Percentiles rank a stretch among this genome's conserved stretches.
Evolutionary conservation across 1,140 invertebrate genomes (phyloP).

Genomic region (Drosophila busckii): DNA sequence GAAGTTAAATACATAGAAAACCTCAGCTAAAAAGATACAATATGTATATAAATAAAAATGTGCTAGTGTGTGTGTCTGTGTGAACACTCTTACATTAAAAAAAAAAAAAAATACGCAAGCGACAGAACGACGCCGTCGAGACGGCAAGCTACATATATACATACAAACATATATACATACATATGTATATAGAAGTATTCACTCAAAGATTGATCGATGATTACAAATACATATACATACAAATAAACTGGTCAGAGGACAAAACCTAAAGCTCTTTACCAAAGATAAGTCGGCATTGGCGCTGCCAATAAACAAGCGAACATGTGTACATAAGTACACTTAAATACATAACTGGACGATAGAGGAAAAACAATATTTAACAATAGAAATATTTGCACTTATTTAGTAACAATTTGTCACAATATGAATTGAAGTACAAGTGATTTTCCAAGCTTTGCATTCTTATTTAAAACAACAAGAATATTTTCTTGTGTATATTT

Average conservation of each 20-base stretch:
- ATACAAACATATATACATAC: constrained; percentile 10
- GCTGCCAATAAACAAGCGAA: constrained; percentile 9
- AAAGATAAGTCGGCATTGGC: too few species aligned
- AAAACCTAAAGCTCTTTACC: neutral
- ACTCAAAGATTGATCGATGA: too few species aligned
- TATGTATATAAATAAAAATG: neutral
- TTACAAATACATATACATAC: constrained; percentile 1
- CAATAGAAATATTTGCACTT: too few species aligned
- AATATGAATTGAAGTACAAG: too few species aligned
- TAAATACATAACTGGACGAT: constrained; percentile 4
- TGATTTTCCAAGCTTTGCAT: too few species aligned
- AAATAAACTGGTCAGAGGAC: neutral
- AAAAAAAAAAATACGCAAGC: too few species aligned
- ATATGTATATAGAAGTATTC: neutral
- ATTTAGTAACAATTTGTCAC: too few species aligned
- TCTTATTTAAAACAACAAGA: too few species aligned
- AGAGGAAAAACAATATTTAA: constrained; percentile 26
- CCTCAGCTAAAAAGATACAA: too few species aligned
- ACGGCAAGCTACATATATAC: constrained; percentile 3
- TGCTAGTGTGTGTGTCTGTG: neutral
- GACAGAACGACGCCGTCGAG: constrained; percentile 5
- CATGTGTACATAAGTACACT: neutral
- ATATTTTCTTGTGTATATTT: too few species aligned
- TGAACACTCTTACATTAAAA: constrained; percentile 1
- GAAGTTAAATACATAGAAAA: too few species aligned